Evolutionary conservation across 2,797 vertebrate species (phyloP).

Genomic region (Chelon labrosus): DNA sequence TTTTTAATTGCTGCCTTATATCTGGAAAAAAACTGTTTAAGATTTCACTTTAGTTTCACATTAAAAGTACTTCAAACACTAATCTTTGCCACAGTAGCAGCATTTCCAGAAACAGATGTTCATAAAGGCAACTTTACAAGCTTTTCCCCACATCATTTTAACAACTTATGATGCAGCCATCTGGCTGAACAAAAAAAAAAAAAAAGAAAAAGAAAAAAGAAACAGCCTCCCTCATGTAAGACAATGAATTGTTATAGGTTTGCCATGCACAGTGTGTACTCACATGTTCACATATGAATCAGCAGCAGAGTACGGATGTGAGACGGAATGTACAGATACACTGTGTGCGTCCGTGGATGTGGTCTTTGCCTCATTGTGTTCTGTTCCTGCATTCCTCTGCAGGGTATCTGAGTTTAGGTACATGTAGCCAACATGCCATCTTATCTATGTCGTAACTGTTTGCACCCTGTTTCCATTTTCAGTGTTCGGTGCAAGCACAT

Average conservation of each 20-base stretch:
- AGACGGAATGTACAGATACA: constrained; percentile 73
- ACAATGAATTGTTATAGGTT: constrained; percentile 19
- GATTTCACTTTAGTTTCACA: background rate
- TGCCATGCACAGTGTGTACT: constrained; percentile 46
- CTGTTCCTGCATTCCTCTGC: constrained; percentile 74
- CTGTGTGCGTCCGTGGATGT: constrained; percentile 58
- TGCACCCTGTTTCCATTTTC: constrained; percentile 6
- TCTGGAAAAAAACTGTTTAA: constrained; percentile 2
- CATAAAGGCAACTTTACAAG: constrained; percentile 11
- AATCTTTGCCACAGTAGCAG: background rate
- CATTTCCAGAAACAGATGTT: constrained; percentile 5
- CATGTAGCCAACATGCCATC: constrained; percentile 39
- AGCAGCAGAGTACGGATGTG: constrained; percentile 66
- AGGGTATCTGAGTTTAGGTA: constrained; percentile 60
- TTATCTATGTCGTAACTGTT: constrained; percentile 39
- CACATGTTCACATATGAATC: constrained; percentile 66
- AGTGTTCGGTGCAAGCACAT: background rate
- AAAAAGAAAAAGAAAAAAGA: background rate
- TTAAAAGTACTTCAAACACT: background rate
- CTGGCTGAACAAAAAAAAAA: background rate
- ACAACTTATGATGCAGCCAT: background rate
- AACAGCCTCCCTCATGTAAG: constrained; percentile 14
- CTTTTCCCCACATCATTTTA: background rate
- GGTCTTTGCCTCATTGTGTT: constrained; percentile 71
- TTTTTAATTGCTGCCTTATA: background rate